Evolutionary conservation across 2,888 invertebrate genomes (phyloP).

Genomic region (Saturnia japonica): DNA sequence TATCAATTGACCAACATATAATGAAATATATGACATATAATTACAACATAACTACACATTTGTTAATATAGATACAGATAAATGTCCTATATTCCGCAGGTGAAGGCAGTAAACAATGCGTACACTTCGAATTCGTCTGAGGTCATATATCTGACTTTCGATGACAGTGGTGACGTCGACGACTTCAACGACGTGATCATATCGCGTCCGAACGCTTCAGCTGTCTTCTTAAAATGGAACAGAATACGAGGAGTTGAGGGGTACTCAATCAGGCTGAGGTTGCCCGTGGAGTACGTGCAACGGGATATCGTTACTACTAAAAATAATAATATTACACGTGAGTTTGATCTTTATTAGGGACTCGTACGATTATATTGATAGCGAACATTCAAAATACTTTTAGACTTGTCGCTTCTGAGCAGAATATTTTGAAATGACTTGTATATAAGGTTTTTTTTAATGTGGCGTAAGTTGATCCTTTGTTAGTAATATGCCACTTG

Average conservation of each 20-base stretch:
- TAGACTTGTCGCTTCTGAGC: too few species aligned
- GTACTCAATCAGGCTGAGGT: conserved; percentile 78
- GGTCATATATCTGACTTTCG: conserved; percentile 82
- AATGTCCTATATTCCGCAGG: conserved; percentile 54
- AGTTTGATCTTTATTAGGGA: conserved; percentile 31
- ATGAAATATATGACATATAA: too few species aligned
- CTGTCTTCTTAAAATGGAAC: conserved; percentile 84
- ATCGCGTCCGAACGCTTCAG: conserved; percentile 69
- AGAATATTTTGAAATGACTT: too few species aligned
- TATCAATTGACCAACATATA: too few species aligned
- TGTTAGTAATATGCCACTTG: too few species aligned
- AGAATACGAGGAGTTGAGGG: conserved; percentile 80
- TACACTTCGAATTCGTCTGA: conserved; percentile 84
- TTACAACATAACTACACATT: too few species aligned
- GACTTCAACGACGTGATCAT: conserved; percentile 81
- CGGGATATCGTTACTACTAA: conserved; percentile 67
- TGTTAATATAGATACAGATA: too few species aligned
- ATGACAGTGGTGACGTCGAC: conserved; percentile 84
- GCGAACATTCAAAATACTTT: too few species aligned
- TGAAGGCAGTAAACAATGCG: conserved; percentile 84
- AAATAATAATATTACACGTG: conserved; percentile 71
- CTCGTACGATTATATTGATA: too few species aligned
- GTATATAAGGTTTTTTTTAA: too few species aligned
- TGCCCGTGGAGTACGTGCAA: conserved; percentile 80
- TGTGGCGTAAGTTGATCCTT: too few species aligned